Evolutionary conservation across 1,140 invertebrate genomes (phyloP).

Genomic region (Scylla paramamosain): DNA sequence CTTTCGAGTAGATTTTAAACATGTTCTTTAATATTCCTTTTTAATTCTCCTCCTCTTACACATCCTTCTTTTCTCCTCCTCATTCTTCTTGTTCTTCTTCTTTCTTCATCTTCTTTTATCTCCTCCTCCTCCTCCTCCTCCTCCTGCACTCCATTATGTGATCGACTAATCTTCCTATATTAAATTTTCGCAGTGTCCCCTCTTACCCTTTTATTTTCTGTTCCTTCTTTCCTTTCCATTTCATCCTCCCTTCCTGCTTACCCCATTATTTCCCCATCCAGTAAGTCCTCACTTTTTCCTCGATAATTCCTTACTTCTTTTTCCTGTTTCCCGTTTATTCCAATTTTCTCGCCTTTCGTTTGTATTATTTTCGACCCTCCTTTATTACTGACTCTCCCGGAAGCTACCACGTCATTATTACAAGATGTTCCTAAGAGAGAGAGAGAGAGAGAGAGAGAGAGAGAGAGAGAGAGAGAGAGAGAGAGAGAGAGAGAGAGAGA

Average conservation of each 20-base stretch:
- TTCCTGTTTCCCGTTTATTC: background rate
- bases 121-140: background rate
- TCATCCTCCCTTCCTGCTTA: background rate
- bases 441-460: background rate
- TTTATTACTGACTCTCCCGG: background rate
- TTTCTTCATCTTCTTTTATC: background rate
- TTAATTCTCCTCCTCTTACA: background rate
- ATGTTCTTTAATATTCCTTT: background rate
- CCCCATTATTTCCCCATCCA: constrained; percentile 12
- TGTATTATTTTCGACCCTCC: background rate
- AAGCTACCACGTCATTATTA: background rate
- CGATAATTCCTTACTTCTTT: background rate
- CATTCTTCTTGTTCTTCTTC: background rate
- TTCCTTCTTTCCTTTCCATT: constrained; percentile 4
- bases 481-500: background rate
- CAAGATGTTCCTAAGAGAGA: background rate
- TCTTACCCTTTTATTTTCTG: background rate
- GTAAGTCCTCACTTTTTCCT: background rate
- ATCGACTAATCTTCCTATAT: background rate
- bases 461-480: constrained; percentile 10
- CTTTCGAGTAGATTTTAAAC: background rate
- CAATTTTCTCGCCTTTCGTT: background rate
- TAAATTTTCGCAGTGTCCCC: background rate
- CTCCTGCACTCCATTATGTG: background rate
- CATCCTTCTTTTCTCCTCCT: background rate